Evolutionary conservation across 1,140 invertebrate genomes (phyloP).

Genomic region (Amyelois transitella): DNA sequence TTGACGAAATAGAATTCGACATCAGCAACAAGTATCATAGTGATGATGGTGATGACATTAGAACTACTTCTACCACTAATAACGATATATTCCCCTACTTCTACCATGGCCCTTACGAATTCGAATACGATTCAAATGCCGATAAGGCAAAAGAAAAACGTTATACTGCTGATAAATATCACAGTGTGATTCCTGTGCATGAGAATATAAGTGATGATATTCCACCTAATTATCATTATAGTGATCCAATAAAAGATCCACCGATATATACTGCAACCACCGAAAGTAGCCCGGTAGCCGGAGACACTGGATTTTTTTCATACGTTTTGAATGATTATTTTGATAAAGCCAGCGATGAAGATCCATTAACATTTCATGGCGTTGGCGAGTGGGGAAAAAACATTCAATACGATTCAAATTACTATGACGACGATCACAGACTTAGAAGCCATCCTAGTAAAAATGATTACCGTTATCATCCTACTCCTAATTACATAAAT

Average conservation of each 20-base stretch:
- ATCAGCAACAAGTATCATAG: conserved; percentile 20
- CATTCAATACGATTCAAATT: conserved; percentile 31
- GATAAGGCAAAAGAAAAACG: conserved; percentile 54
- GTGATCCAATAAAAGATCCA: conserved; percentile 12
- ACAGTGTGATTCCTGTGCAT: conserved; percentile 44
- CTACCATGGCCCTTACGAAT: conserved; percentile 42
- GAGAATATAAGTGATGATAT: conserved; percentile 31
- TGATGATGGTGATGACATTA: conserved; percentile 43
- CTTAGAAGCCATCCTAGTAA: conserved; percentile 22
- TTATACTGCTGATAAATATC: conserved; percentile 17
- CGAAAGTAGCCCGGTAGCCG: conserved; percentile 46
- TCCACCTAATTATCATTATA: conserved; percentile 5
- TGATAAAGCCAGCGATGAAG: conserved; percentile 46
- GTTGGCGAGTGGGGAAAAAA: conserved; percentile 39
- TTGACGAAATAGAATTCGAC: conserved; percentile 18
- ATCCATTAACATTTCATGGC: conserved; percentile 41
- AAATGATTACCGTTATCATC: not conserved
- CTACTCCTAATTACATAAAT: not conserved
- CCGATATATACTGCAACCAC: conserved; percentile 6
- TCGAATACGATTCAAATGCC: conserved; percentile 29
- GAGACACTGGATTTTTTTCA: conserved; percentile 49
- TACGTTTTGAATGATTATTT: conserved; percentile 52
- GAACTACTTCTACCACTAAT: conserved; percentile 31
- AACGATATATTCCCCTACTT: conserved; percentile 47
- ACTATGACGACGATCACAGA: conserved; percentile 21